Base-by-base conservation (phyloP, 2,888 invertebrate species). In the Drosophila paracracens region DNA sequence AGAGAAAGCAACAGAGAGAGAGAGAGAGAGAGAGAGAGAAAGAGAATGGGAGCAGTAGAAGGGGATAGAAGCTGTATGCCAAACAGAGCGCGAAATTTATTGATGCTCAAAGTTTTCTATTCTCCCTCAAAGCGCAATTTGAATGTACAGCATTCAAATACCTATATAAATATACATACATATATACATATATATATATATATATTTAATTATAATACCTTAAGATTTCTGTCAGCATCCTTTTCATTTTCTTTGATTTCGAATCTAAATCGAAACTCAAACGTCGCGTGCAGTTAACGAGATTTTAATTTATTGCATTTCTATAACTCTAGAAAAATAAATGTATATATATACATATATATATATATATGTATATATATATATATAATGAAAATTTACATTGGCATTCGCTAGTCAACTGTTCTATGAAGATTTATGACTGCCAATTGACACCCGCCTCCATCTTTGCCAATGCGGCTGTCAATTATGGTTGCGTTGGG, bases 361-460 rank as follows among this genome's bases (percentile, higher is more conserved):
- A 72, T 81, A 65, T 84, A 86, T 13, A 72, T 77, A 63, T 83
- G 83, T 13, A 66, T 89, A 83, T 7, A 69, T 64, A 65, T 88
- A 89, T 27, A 72, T 81, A 65, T 89, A 86, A 90, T 89, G 89
- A 83, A 87, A 79, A 74, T 86, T 70, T 76, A 73, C 82, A 74
- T 79, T 84, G 89, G 81, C 85, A 88, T 82, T 85, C 89, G 82
- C 61, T 71, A 90, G 89, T 83, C 82, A 79, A 76, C 51, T 57
- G 68, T 74, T 89, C 89, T 89, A 87, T 89, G 91, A 90, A 90
- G 87, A 87, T 87, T 87, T 87, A 87, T 90, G 85, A 62, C 68
- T 56, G 48, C 72, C 86, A 90, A 86, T 86, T 86, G 90, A 90
- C 86, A 81, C 66, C 72, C 77, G 73, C 82, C 82, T 81, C 83